These are phyloP conservation scores for Montipora efflorescens DNA, from an alignment of 64 coral and sea anemone species.

Conservation along the genomic window DNA sequence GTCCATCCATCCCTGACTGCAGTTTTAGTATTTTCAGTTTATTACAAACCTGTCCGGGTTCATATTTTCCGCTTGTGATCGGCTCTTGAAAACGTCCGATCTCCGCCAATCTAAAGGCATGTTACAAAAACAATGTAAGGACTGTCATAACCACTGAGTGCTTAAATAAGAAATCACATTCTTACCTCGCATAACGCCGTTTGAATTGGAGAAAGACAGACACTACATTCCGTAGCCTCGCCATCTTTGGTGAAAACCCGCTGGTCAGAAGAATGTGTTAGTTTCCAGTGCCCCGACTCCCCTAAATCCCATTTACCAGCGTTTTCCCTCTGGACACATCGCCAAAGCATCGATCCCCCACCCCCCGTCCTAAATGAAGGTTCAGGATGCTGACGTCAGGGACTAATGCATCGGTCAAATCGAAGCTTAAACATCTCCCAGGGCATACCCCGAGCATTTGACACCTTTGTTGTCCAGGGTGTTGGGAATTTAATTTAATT, in stretches of 20 bases:
- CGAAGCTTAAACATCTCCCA: too few species aligned
- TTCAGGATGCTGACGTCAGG: too few species aligned
- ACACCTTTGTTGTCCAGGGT: too few species aligned
- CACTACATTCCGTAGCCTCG: slow-evolving; percentile 33
- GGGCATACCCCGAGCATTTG: too few species aligned
- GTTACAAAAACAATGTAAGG: background rate
- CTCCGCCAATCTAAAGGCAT: slow-evolving; percentile 80
- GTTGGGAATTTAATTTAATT: too few species aligned
- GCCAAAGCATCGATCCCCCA: too few species aligned
- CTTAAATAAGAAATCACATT: background rate
- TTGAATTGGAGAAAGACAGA: slow-evolving; percentile 40
- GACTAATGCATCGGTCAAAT: too few species aligned
- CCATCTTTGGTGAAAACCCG: slow-evolving; percentile 28
- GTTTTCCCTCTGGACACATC: too few species aligned
- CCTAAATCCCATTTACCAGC: too few species aligned
- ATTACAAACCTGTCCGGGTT: slow-evolving; percentile 89
- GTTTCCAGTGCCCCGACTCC: too few species aligned
- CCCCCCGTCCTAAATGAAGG: too few species aligned
- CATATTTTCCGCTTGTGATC: slow-evolving; percentile 92
- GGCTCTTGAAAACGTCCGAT: slow-evolving; percentile 97
- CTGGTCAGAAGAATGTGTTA: too few species aligned
- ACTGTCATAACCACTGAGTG: background rate
- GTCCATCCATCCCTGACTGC: background rate
- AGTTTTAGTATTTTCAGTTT: background rate
- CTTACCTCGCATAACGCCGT: slow-evolving; percentile 58